Base-by-base conservation (phyloP, 2,113 vertebrate species). In the Gambusia affinis region DNA sequence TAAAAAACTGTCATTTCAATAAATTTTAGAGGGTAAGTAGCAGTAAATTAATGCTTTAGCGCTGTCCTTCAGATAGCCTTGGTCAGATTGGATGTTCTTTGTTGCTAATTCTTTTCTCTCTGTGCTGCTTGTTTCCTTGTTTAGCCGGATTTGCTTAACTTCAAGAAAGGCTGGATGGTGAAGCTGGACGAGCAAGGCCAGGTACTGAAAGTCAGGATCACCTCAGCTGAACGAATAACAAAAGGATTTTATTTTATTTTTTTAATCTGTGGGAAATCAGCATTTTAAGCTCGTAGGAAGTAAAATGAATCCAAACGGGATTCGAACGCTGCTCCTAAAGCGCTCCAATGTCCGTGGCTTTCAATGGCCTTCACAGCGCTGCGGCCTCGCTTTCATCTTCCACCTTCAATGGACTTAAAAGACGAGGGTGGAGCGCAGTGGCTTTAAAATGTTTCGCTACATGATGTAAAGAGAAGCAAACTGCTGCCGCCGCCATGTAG, bases 131-230 rank as follows among this genome's bases (percentile, higher is more conserved):
- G 70, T 30, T 67, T 54, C 67, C 35, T 44, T 73, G 51, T 57
- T 15, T 64, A 95, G 95, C 95, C 95, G 1, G 95, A 95, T 85
- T 78, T 95, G 76, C 85, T 95, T 71, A 95, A 95, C 85, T 95
- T 95, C 86, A 95, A 95, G 89, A 95, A 95, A 85, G 95, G 95
- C 22, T 95, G 95, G 95, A 95, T 95, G 95, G 95, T 95, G 79
- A 95, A 94, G 72, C 89, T 95, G 64, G 95, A 95, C 73, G 93
- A 94, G 33, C 92, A 94, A 86, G 89, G 92, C 30, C 94, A 95
- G 93, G 95, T 95, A 88, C 7, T 17, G 15, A 6, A 30, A 29
- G 11, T 37, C 17, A 3, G 29, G 1, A 8, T 37, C 60, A 22
- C 5, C 15, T 68, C 12, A 70, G 29, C 31, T 54, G 0, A 60